Evolutionary conservation across 2,888 invertebrate species (phyloP).

Genomic region (Laspeyria flexula): DNA sequence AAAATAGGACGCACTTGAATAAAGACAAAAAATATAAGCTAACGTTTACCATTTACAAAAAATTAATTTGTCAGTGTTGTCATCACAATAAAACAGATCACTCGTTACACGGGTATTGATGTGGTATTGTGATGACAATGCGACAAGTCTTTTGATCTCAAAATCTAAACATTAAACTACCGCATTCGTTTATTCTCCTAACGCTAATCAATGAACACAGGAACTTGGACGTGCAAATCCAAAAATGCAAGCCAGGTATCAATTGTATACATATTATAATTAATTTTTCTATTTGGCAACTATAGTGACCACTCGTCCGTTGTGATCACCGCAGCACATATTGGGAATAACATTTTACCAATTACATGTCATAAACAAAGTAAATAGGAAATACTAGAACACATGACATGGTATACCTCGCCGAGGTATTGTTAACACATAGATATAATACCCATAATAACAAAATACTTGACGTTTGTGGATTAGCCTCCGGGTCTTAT

Average conservation of each 20-base stretch:
- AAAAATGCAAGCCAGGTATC: constrained; percentile 63
- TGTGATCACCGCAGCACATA: constrained; percentile 23
- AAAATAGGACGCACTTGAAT: constrained; percentile 66
- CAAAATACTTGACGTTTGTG: constrained; percentile 54
- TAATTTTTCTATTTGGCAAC: constrained; percentile 38
- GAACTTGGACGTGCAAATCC: constrained; percentile 69
- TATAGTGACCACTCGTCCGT: constrained; percentile 14
- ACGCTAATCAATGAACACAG: constrained; percentile 77
- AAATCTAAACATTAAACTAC: constrained; percentile 51
- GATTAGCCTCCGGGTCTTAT: constrained; percentile 37
- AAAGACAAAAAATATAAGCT: constrained; percentile 52
- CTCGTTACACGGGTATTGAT: constrained; percentile 20
- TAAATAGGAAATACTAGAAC: constrained; percentile 21
- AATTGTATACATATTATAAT: constrained; percentile 29
- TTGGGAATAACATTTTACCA: constrained; percentile 16
- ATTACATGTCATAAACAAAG: constrained; percentile 29
- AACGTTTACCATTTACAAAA: constrained; percentile 53
- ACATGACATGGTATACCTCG: constrained; percentile 38
- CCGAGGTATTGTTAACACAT: constrained; percentile 25
- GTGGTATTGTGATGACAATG: constrained; percentile 46
- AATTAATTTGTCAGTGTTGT: constrained; percentile 43
- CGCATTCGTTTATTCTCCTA: constrained; percentile 54
- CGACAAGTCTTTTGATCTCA: constrained; percentile 51
- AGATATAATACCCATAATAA: constrained; percentile 34
- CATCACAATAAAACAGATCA: constrained; percentile 43